A percentile compares a stretch with the other conserved stretches of the same genome.
phyloP scores from a whole-genome alignment of 2,113 vertebrate species.

The Dasypus novemcinctus region DNA sequence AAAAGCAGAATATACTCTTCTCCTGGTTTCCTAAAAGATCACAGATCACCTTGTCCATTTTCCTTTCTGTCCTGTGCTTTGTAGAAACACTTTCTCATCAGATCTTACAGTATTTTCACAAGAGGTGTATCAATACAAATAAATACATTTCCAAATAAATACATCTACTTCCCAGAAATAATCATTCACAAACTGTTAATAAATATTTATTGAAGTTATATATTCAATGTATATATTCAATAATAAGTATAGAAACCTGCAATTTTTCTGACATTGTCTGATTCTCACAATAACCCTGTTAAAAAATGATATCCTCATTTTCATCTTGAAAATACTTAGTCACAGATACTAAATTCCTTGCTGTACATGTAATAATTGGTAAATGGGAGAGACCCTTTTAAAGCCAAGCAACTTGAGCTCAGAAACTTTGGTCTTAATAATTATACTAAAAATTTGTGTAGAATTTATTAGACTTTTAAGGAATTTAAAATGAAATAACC shows the following conservation, averaged over 20 bases:
- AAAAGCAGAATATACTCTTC: background rate
- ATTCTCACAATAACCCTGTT: background rate
- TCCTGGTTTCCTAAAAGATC: background rate
- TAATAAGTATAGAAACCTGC: background rate
- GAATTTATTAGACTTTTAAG: background rate
- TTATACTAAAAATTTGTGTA: background rate
- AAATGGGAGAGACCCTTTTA: background rate
- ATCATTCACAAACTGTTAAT: background rate
- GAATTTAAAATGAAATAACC: background rate
- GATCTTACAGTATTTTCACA: background rate
- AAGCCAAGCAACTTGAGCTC: background rate
- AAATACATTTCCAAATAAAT: conserved; percentile 16
- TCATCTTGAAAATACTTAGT: background rate
- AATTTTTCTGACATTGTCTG: background rate
- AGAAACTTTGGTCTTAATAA: background rate
- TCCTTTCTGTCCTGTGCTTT: background rate
- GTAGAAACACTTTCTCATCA: background rate
- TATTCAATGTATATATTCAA: background rate
- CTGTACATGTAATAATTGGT: background rate
- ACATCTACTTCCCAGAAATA: background rate
- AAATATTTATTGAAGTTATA: background rate
- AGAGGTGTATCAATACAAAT: background rate
- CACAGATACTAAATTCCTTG: background rate
- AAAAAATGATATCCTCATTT: background rate
- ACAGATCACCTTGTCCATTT: background rate